A percentile compares a stretch with the other conserved stretches of the same genome.
phyloP scores from a whole-genome alignment of 2,113 vertebrate species.

The Murina feae region DNA sequence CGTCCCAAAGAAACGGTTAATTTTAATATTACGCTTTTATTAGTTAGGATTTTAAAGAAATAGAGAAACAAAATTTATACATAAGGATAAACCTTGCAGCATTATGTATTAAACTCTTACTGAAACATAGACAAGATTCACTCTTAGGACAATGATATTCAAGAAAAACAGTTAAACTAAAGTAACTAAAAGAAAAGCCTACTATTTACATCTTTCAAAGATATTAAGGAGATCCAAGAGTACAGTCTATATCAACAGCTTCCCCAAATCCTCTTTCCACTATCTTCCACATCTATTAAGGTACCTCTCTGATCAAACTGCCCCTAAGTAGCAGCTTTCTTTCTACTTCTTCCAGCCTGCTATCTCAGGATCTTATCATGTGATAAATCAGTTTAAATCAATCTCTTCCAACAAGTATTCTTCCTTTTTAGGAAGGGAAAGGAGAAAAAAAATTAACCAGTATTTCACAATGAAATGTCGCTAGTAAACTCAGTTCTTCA shows the following conservation, averaged over 20 bases:
- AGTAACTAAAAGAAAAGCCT: background rate
- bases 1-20: no score
- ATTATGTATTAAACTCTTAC: background rate
- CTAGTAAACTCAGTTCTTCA: background rate
- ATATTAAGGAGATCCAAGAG: background rate
- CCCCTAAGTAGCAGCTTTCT: background rate
- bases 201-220: background rate
- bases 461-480: background rate
- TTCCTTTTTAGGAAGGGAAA: background rate
- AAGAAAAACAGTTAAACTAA: background rate
- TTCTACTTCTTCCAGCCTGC: background rate
- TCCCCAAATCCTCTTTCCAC: background rate
- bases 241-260: background rate
- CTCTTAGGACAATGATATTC: background rate
- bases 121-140: background rate
- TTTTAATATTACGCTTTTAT: no score
- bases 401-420: background rate
- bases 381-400: background rate
- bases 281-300: background rate
- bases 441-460: background rate
- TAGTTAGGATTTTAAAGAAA: constrained; percentile 41
- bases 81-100: background rate
- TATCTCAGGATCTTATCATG: background rate
- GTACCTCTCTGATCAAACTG: background rate
- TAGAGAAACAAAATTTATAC: background rate